Base-by-base conservation (phyloP, 2,888 invertebrate species). In the Nymphalis urticae region DNA sequence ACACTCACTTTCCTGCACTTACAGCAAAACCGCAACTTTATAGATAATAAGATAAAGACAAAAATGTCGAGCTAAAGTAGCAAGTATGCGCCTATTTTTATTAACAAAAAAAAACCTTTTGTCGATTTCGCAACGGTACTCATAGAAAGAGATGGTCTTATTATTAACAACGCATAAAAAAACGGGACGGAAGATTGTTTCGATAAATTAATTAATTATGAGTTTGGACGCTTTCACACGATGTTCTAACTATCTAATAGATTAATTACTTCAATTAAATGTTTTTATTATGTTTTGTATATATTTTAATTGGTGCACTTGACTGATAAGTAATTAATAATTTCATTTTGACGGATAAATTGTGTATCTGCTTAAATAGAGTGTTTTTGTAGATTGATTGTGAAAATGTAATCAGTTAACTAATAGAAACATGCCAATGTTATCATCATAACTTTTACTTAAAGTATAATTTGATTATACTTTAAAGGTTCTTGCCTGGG, bases 151-250 rank as follows among this genome's bases (percentile, higher is more conserved):
- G 47, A 64, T 27, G 51, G 17, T 61, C 36, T n/a, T 21, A 36
- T 48, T 21, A 50, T 32, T 6, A 56, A 8, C 21, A 19, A 17
- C n/a, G 36, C 16, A 66, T 47, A 13, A 42, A 21, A 64, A 27
- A 58, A 36, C 32, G 61, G 58, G 66, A 69, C 56, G 58, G 42
- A 66, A 64, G 19, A 53, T 59, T 62, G 36, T 59, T 65, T 42
- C 24, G 62, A 65, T 62, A 62, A 67, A 62, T 58, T 27, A 56
- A 58, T 58, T 59, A 54, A 13, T 53, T 54, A n/a, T 47, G 24
- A 56, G 47, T 50, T 27, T 24, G 47, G 64, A 66, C 66, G 64
- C 68, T 66, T 69, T 72, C 72, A 67, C 71, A 71, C 65, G 69
- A 63, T 63, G 60, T 59, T 67, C 60, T 53, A 32, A 32, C 6